Evolutionary conservation across 2,113 vertebrate genomes (phyloP).

Genomic region (Sterrhoptilus dennistouni): DNA sequence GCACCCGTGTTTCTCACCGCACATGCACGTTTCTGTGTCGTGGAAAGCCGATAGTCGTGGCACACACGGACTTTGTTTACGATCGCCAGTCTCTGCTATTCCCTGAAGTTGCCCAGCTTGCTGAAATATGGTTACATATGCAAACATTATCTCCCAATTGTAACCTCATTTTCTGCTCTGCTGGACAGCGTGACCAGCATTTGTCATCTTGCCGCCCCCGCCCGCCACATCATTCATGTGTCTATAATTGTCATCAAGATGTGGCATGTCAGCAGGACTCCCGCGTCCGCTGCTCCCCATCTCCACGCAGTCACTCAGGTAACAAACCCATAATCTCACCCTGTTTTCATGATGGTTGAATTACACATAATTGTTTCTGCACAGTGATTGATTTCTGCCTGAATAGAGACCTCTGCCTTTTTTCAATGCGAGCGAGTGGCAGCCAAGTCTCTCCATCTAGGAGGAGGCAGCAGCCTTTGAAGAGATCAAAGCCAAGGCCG

Average conservation of each 20-base stretch:
- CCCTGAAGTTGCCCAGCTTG: slow-evolving; percentile 77
- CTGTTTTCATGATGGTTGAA: slow-evolving; percentile 91
- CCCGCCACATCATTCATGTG: slow-evolving; percentile 78
- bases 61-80: not conserved
- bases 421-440: slow-evolving; percentile 89
- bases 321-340: slow-evolving; percentile 96
- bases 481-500: slow-evolving; percentile 99
- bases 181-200: slow-evolving; percentile 89
- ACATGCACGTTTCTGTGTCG: not conserved
- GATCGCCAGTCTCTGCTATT: slow-evolving; percentile 34
- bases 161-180: slow-evolving; percentile 97
- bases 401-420: slow-evolving; percentile 90
- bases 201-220: slow-evolving; percentile 82
- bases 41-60: not conserved
- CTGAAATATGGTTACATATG: slow-evolving; percentile 94
- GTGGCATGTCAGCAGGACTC: slow-evolving; percentile 85
- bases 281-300: slow-evolving; percentile 74
- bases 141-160: slow-evolving; percentile 97
- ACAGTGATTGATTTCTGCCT: slow-evolving; percentile 98
- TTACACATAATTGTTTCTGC: slow-evolving; percentile 98
- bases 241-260: slow-evolving; percentile 83
- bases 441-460: slow-evolving; percentile 98
- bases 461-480: slow-evolving; percentile 99
- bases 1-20: not conserved
- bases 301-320: slow-evolving; percentile 90